phyloP scores from a whole-genome alignment of 1,140 invertebrate genomes.

The Drosophila grimshawi region DNA sequence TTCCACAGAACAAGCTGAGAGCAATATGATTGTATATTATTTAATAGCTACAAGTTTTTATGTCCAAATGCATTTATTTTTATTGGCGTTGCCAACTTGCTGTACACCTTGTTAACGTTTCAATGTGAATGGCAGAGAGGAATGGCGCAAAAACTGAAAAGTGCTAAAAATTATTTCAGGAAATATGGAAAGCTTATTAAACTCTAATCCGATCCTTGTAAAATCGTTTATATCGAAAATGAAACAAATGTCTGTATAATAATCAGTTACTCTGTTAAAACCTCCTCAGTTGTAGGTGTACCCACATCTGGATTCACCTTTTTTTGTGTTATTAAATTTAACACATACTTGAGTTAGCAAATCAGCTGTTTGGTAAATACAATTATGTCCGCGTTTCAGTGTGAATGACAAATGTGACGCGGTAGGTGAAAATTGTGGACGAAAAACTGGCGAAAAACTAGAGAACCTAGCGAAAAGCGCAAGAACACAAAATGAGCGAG shows the following conservation, averaged over 20 bases:
- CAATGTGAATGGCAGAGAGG: background rate
- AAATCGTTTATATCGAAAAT: too few relatives aligned
- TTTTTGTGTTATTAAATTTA: background rate
- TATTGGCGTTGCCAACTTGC: background rate
- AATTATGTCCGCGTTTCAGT: constrained; percentile 7
- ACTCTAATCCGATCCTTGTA: too few relatives aligned
- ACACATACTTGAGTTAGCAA: background rate
- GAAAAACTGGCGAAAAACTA: constrained; percentile 10
- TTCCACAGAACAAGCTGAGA: background rate
- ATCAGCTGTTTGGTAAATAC: constrained; percentile 19
- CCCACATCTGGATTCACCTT: background rate
- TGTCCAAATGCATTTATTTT: background rate
- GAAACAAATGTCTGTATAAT: background rate
- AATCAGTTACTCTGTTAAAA: background rate
- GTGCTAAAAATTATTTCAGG: background rate
- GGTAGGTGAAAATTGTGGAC: constrained; percentile 22
- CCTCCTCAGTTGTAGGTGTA: background rate
- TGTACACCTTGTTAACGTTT: background rate
- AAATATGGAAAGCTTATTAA: background rate
- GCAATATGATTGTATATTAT: background rate
- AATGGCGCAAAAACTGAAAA: background rate
- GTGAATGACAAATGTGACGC: constrained; percentile 43
- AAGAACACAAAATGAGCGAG: constrained; percentile 42
- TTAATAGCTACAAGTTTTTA: background rate
- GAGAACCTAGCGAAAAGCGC: background rate